Evolutionary conservation across 2,113 vertebrate genomes (phyloP).

Genomic region (Hiodon alosoides): DNA sequence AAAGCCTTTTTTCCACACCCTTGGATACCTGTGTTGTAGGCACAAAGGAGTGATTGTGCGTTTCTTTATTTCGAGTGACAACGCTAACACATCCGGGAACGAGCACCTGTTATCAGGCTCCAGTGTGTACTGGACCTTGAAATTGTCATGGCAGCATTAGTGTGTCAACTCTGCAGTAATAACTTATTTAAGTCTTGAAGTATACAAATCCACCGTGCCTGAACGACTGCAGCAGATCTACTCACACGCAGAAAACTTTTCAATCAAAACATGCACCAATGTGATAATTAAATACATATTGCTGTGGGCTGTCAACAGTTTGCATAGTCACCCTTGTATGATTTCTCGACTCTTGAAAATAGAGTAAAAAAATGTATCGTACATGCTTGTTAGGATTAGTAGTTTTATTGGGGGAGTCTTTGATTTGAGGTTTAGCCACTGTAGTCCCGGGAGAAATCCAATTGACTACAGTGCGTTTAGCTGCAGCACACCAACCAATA

Average conservation of each 20-base stretch:
- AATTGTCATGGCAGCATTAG: slow-evolving; percentile 32
- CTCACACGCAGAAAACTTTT: slow-evolving; percentile 20
- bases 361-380: neutral
- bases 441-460: no score
- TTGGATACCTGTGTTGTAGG: neutral
- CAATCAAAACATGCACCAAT: neutral
- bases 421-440: neutral
- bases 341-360: slow-evolving; percentile 10
- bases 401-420: no score
- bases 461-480: no score
- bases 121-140: slow-evolving; percentile 41
- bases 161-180: slow-evolving; percentile 15
- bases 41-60: neutral
- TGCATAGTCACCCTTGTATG: slow-evolving; percentile 17
- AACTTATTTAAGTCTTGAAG: slow-evolving; percentile 38
- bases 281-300: slow-evolving; percentile 27
- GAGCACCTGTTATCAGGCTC: slow-evolving; percentile 31
- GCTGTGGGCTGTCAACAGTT: slow-evolving; percentile 14
- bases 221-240: slow-evolving; percentile 21
- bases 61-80: slow-evolving; percentile 21
- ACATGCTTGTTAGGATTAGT: neutral
- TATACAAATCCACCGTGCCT: slow-evolving; percentile 37
- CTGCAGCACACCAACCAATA: no score
- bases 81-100: slow-evolving; percentile 27
- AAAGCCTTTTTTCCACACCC: neutral